Evolutionary conservation across 2,888 invertebrate species (phyloP), one percentile per base, ranked within the genome.

Genomic region (Cephus sareptanus): DNA sequence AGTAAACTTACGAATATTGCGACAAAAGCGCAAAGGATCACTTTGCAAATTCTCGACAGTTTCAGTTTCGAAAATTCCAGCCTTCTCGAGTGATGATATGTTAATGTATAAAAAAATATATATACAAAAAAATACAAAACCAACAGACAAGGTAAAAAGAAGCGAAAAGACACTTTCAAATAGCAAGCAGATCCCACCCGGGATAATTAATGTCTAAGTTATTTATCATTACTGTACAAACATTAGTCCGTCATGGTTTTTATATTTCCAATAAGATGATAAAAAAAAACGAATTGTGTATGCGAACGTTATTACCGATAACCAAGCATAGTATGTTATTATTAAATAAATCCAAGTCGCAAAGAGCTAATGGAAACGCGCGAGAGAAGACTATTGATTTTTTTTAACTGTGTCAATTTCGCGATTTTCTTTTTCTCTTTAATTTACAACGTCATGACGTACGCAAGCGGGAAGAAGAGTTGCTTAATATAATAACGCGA

Each of bases 171-270:
- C 56, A 56, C 56, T 56, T 56, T 23, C 56, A 15, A 23, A 56
- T 56, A 56, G 56, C 56, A 56, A 56, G 23, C 56, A 56, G 9
- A 56, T 56, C 56, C 56, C 56, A 56, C 9, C 56, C 23, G 56
- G 56, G 56, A 56, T 75, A 23, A 78, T 35, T 86, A 84, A 84
- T 87, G 84, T 82, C 82, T 89, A 88, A 88, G 87, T 89, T 88
- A 89, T 87, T 88, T 87, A 85, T 84, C 84, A 86, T 83, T 85
- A 86, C 84, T 85, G 86, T 87, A 88, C 83, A 87, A 86, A 88
- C 81, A 85, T 80, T 83, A 83, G 56, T 80, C 80, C 83, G 81
- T 69, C 81, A 79, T 84, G 84, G 79, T 85, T 84, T 85, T 84
- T 83, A 82, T 82, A 85, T 81, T 83, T 80, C 79, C 83, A 82